Base-by-base conservation (phyloP, 1,140 invertebrate genomes). In the Telenomus remus region DNA sequence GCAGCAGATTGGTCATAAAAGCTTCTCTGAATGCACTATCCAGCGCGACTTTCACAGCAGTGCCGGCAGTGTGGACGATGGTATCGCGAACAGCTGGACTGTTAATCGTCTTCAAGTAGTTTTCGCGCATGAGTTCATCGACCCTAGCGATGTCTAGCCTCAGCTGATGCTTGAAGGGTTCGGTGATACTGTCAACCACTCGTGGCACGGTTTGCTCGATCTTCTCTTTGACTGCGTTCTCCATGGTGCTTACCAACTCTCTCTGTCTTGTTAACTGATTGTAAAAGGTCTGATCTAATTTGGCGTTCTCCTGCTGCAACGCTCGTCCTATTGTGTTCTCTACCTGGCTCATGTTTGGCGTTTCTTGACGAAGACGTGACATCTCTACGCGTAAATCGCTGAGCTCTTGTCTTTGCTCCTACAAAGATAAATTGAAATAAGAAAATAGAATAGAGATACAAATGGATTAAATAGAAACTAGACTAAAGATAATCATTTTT, bases 81-180 rank as follows among this genome's bases (percentile, higher is more conserved):
- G 91, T 89, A 70, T 97, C 95, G 64, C 93, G 91, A 12, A 96
- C 90, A 69, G 91, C 90, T 91, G 95, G 78, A 37, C 93, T 95
- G 66, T 90, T 91, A 69, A 95, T 90, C 13, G 95, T 84, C 82
- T 96, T 94, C 3, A 90, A 88, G 56, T 97, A 92, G 85, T 94
- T 95, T 51, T 96, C 93, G 64, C 93, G 92, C 8, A 97, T 83
- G 43, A 93, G 86, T 39, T 91, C 88, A 86, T 97, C 95, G 83
- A 95, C 95, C 81, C 92, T 90, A 12, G 90, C 89, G 10, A 95
- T 87, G 69, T 96, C 94, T 53, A 91, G 85, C 76, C 93, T 92
- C 46, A 96, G 83, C 80, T 95, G 91, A 46, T 91, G 90, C 66
- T 93, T 92, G 10, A 96, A 87, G 10, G 92, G 92, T 78, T 96